Percentiles rank a stretch among this genome's conserved stretches.
Conservation (phyloP, 2,113 vertebrate genomes). For the Nicator chloris region DNA sequence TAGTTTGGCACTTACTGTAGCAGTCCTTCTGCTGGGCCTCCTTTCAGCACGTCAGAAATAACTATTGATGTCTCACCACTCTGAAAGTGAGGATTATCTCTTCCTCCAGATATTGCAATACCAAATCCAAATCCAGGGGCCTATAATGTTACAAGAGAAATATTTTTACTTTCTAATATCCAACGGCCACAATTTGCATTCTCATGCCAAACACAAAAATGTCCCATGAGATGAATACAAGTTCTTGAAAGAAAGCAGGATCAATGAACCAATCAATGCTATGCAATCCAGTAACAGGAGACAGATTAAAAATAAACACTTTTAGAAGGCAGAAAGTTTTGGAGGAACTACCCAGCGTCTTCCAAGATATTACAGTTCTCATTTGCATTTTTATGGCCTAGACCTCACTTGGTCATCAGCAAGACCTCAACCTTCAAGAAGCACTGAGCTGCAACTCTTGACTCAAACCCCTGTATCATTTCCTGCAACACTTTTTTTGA, state of each 20-base stretch:
- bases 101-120: conserved; percentile 98
- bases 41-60: conserved; percentile 97
- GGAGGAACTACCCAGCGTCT: not conserved
- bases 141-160: conserved; percentile 52
- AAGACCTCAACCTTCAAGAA: not conserved
- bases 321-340: not conserved
- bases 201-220: not conserved
- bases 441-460: too few species aligned
- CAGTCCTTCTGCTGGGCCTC: conserved; percentile 95
- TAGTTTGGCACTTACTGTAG: conserved; percentile 84
- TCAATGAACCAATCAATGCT: not conserved
- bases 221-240: not conserved
- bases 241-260: not conserved
- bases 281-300: not conserved
- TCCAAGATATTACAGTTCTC: not conserved
- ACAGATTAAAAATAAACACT: not conserved
- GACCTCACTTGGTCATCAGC: not conserved
- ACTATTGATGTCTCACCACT: conserved; percentile 98
- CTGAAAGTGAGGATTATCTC: conserved; percentile 99
- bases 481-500: not conserved
- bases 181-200: not conserved
- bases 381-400: not conserved
- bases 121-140: conserved; percentile 98
- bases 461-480: not conserved
- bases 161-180: not conserved